Conservation (phyloP, 2,797 vertebrate species). For the Lutra lutra region DNA sequence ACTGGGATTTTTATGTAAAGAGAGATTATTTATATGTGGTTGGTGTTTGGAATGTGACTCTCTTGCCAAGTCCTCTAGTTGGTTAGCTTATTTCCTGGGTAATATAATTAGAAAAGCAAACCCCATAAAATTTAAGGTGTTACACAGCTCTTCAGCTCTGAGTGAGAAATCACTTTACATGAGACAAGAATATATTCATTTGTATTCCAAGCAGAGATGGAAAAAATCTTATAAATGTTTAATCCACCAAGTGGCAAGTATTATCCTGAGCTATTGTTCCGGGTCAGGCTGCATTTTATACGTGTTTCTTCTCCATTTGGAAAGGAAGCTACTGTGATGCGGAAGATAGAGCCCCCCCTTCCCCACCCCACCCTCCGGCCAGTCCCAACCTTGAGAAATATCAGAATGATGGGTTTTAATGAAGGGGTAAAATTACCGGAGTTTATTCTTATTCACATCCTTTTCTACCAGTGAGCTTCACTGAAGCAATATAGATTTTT, state of each 20-base stretch:
- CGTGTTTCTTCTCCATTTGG: neutral
- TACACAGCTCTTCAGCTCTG: conserved; percentile 71
- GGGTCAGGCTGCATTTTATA: conserved; percentile 30
- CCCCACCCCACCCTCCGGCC: too few relatives aligned
- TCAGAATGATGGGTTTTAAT: neutral
- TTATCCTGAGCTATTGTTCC: conserved; percentile 52
- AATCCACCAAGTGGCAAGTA: conserved; percentile 59
- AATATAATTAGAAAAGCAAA: conserved; percentile 76
- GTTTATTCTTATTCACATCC: conserved; percentile 15
- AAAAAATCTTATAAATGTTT: conserved; percentile 78
- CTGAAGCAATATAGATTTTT: neutral
- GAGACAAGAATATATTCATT: conserved; percentile 74
- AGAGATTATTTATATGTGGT: conserved; percentile 60
- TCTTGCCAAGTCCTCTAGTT: conserved; percentile 61
- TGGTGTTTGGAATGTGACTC: conserved; percentile 73
- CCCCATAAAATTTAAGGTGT: conserved; percentile 71
- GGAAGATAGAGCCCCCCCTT: neutral
- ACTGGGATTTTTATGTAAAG: conserved; percentile 68
- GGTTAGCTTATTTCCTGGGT: conserved; percentile 73
- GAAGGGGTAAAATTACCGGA: neutral
- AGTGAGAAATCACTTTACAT: conserved; percentile 77
- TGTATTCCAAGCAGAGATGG: conserved; percentile 78
- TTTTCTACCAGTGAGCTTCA: neutral
- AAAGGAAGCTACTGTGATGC: conserved; percentile 6
- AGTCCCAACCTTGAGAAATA: neutral